Evolutionary conservation across 2,888 invertebrate genomes (phyloP).

Genomic region (Adela reaumurella): DNA sequence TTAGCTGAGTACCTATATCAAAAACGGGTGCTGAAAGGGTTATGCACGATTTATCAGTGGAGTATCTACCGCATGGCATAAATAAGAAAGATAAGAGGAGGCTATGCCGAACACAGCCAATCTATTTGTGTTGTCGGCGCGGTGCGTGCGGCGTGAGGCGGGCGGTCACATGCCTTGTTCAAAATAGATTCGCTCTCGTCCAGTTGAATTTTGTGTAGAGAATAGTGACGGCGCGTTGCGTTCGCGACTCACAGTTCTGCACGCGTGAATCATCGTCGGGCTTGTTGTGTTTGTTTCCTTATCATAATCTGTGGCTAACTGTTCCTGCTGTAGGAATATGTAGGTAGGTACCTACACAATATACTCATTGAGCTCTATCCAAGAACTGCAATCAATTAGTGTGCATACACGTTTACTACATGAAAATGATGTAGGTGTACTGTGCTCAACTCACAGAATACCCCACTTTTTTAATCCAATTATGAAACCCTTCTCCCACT

Average conservation of each 20-base stretch:
- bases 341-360: no score
- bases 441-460: no score
- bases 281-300: neutral
- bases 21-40: neutral
- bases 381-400: no score
- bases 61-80: neutral
- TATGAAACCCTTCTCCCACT: no score
- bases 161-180: conserved; percentile 3
- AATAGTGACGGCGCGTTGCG: neutral
- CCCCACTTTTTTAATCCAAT: no score
- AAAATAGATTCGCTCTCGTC: conserved; percentile 1
- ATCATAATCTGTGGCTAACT: neutral
- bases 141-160: neutral
- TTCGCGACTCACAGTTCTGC: neutral
- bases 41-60: neutral
- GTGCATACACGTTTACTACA: no score
- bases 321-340: no score
- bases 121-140: neutral
- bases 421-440: no score
- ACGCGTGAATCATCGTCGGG: neutral
- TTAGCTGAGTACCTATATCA: no score
- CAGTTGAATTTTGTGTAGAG: neutral
- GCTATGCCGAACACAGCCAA: neutral
- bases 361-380: no score
- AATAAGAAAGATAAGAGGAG: neutral